phyloP scores from a whole-genome alignment of 2,888 invertebrate species.

The Ametastegia equiseti region DNA sequence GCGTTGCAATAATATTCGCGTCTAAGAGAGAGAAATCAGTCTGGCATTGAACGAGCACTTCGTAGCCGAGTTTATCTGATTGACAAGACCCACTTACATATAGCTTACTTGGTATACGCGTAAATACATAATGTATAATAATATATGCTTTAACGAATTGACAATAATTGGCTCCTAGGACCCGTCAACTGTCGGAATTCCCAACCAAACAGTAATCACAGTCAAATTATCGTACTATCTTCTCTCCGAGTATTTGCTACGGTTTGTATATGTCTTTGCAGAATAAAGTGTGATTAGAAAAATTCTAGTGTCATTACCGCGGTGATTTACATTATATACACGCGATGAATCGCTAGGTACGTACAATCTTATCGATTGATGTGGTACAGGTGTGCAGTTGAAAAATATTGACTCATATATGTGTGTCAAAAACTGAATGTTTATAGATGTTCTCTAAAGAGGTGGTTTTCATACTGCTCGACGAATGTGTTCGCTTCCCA shows the following conservation, averaged over 20 bases:
- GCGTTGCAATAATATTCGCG: background rate
- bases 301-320: background rate
- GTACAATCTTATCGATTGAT: background rate
- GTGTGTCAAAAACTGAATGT: background rate
- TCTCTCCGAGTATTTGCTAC: background rate
- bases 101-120: too few species aligned
- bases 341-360: background rate
- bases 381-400: background rate
- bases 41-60: background rate
- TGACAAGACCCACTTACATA: background rate
- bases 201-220: background rate
- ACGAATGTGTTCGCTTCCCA: background rate
- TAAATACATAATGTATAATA: too few species aligned
- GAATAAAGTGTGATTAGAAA: background rate
- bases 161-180: background rate
- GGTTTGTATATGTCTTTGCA: background rate
- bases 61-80: background rate
- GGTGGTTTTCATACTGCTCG: background rate
- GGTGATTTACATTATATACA: conserved; percentile 17
- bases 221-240: background rate
- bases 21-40: background rate
- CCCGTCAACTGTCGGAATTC: background rate
- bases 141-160: too few species aligned
- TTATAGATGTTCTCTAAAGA: background rate
- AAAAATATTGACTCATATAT: background rate